Base-by-base conservation (phyloP, 2,113 vertebrate genomes). In the Solea senegalensis region DNA sequence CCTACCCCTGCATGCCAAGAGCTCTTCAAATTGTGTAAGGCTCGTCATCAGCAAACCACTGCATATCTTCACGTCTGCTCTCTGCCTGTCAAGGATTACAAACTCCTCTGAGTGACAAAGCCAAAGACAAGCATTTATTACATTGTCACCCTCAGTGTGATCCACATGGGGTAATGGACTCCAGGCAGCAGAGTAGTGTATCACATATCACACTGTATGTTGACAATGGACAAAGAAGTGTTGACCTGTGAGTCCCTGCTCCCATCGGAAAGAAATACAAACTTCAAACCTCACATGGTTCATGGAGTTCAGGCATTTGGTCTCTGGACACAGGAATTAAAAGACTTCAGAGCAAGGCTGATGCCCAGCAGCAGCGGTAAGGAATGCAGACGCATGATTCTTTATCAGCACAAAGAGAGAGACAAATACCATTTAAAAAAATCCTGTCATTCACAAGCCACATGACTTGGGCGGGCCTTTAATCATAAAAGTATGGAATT, bases 311-410 rank as follows among this genome's bases (percentile, higher is more conserved):
- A 14, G 28, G 14, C 1, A 14, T 67, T 73, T 44, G 21, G 39
- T 39, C 54, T 64, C 2, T 55, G 48, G 39, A 56, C 52, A 45
- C 3, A 63, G 68, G 78, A 78, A 84, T 82, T 48, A 7, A 53
- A 62, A 79, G 67, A 62, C 53, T 65, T 73, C 40, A 55, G 48
- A 45, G n/a, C 5, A 44, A 15, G 44, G 9, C 27, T 59, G 60
- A 70, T 1, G 0, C 26, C 40, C 40, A 12, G 54, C 56, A 56
- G 67, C 15, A 1, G 48, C 8, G 4, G 41, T 10, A 1, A 44
- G 45, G 89, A 89, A 89, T 89, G 89, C 40, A 45, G 83, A 62
- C 65, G 15, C 72, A 78, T 85, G 0, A 12, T 70, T 62, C 39
- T 41, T 86, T 74, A 80, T 83, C 85, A 46, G 8, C 64, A 27